Conservation (phyloP, 2,113 vertebrate species). For the Hoplias malabaricus region DNA sequence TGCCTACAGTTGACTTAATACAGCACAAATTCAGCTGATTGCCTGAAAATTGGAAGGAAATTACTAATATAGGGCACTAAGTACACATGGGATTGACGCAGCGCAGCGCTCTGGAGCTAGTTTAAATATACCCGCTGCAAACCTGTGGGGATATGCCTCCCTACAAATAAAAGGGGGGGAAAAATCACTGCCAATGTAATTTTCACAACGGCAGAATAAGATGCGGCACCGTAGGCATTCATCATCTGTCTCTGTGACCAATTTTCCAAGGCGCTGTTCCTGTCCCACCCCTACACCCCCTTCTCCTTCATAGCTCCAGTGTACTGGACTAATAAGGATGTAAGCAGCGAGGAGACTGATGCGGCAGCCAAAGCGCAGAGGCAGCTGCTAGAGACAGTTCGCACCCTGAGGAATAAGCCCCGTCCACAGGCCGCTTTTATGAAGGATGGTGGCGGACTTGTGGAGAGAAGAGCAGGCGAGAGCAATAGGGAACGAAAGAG, state of each 20-base stretch:
- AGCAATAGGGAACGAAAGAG: background rate
- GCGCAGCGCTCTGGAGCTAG: constrained; percentile 5
- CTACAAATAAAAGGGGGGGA: background rate
- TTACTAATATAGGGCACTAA: constrained; percentile 38
- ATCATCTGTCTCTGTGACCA: constrained; percentile 36
- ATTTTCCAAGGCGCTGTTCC: constrained; percentile 34
- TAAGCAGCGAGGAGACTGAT: constrained; percentile 32
- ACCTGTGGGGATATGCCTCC: background rate
- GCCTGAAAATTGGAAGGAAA: constrained; percentile 39
- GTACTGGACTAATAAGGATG: constrained; percentile 44
- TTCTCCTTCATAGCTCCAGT: constrained; percentile 27
- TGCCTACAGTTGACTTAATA: constrained; percentile 38
- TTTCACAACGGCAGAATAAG: constrained; percentile 45
- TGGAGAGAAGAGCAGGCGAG: background rate
- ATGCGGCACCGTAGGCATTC: constrained; percentile 43
- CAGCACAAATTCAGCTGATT: constrained; percentile 38
- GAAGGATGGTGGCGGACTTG: constrained; percentile 45
- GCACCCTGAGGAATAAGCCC: constrained; percentile 34
- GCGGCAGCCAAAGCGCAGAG: constrained; percentile 30
- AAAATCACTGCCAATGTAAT: constrained; percentile 26
- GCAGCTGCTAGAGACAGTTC: constrained; percentile 20
- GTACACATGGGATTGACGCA: constrained; percentile 34
- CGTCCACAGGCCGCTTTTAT: constrained; percentile 25
- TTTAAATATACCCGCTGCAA: constrained; percentile 37
- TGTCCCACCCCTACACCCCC: background rate